Base-by-base conservation (phyloP, 2,888 invertebrate species). In the Chelonus formosanus region DNA sequence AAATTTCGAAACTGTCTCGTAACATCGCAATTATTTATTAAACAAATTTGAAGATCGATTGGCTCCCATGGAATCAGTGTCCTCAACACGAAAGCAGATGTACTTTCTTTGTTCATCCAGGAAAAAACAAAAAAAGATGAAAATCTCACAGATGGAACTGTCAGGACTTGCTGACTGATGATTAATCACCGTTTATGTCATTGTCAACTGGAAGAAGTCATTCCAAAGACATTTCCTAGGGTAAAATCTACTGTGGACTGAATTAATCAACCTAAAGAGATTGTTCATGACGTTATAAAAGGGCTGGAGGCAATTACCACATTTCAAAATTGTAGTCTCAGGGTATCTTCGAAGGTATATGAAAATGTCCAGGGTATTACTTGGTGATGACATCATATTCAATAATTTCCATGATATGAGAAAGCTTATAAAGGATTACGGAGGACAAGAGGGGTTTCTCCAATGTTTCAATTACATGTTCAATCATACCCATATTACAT, bases 381-480 rank as follows among this genome's bases (percentile, higher is more conserved):
- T 40, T 20, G 48, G 52, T 53, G 58, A 61, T 45, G 56, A 61
- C 61, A 66, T 50, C 61, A 31, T 7, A 32, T 47, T 56, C 57
- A 66, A 66, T 66, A 62, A 62, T 66, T 66, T 62, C 50, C 43
- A 52, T 56, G 61, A 61, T 66, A 66, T 61, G 56, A 60, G 5
- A 45, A 55, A 36, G 61, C 61, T 66, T 61, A 66, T 48, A 7
- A 20, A 52, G 52, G 66, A 56, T 61, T 44, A 62, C 7, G 5
- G 44, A 55, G 31, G 47, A 48, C 47, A 48, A 48, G 36, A 44
- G 4, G 58, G 53, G 45, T 54, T 55, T 45, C 52, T 48, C 44
- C 70, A 73, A 73, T 71, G 73, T 80, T 80, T 76, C 76, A 78
- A 79, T 81, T 78, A 79, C 74, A 73, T 74, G 63, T 69, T 72